Percentiles rank a stretch among this genome's conserved stretches.
Conservation (phyloP, 2,113 vertebrate species). For the Ictalurus furcatus region DNA sequence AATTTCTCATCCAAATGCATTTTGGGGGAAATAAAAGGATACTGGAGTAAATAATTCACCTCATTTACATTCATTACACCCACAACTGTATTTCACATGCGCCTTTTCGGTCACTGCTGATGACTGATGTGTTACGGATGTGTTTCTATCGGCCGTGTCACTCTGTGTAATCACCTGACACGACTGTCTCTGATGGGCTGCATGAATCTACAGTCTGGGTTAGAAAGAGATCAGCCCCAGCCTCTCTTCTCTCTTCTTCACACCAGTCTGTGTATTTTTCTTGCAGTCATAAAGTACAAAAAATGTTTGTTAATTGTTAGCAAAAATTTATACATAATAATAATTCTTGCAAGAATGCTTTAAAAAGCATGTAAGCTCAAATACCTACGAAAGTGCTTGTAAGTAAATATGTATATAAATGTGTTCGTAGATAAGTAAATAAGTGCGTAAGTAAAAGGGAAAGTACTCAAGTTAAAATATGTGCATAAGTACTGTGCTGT, state of each 20-base stretch:
- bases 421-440: no score
- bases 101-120: not conserved
- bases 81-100: not conserved
- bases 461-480: no score
- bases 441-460: no score
- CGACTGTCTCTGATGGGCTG: not conserved
- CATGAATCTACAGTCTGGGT: not conserved
- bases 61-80: not conserved
- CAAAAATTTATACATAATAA: not conserved
- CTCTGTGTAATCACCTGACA: not conserved
- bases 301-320: not conserved
- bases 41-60: not conserved
- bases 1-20: not conserved
- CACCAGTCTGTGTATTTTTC: not conserved
- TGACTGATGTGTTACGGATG: not conserved
- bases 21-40: not conserved
- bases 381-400: no score
- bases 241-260: not conserved
- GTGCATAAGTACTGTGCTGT: no score
- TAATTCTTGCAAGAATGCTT: not conserved
- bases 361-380: not conserved
- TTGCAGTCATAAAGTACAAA: not conserved
- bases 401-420: no score
- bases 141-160: not conserved
- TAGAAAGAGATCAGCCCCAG: not conserved